phyloP scores from a whole-genome alignment of 2,797 vertebrate genomes.

The Denticeps clupeoides region DNA sequence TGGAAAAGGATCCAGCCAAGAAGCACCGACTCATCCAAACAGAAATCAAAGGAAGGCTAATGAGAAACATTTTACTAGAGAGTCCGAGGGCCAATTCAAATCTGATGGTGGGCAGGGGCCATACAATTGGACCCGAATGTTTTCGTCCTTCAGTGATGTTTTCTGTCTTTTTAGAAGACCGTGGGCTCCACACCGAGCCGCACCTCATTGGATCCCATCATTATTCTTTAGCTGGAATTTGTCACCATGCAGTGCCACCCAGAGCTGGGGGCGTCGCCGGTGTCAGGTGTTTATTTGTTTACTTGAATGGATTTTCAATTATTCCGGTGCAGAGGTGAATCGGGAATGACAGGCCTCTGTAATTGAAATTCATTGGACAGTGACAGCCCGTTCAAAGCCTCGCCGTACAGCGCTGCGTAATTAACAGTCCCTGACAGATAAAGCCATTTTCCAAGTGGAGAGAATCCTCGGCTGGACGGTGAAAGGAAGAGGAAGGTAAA shows the following conservation, averaged over 20 bases:
- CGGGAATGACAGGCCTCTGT: slow-evolving; percentile 5
- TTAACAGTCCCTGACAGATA: slow-evolving; percentile 17
- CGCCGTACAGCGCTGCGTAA: slow-evolving; percentile 11
- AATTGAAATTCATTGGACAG: slow-evolving; percentile 22
- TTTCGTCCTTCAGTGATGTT: slow-evolving; percentile 4
- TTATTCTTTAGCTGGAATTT: not conserved
- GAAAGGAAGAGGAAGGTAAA: no score
- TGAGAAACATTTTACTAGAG: no score
- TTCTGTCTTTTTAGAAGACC: not conserved
- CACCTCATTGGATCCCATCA: not conserved
- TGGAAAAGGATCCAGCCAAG: no score
- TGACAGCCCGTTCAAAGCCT: slow-evolving; percentile 12
- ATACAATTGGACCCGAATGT: no score
- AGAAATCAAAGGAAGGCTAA: no score
- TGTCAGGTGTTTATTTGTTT: slow-evolving; percentile 21
- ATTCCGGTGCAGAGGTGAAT: slow-evolving; percentile 7
- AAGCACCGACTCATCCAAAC: no score
- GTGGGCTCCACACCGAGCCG: not conserved
- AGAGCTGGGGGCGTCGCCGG: not conserved
- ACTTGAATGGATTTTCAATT: slow-evolving; percentile 16
- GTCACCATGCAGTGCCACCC: slow-evolving; percentile 1
- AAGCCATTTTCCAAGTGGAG: slow-evolving; percentile 10
- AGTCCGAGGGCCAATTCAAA: no score
- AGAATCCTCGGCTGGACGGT: not conserved
- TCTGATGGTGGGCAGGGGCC: no score